Base-by-base conservation (phyloP, 37 sponge, comb jelly and placozoan genomes). In the Cliona cf. orientalis region DNA sequence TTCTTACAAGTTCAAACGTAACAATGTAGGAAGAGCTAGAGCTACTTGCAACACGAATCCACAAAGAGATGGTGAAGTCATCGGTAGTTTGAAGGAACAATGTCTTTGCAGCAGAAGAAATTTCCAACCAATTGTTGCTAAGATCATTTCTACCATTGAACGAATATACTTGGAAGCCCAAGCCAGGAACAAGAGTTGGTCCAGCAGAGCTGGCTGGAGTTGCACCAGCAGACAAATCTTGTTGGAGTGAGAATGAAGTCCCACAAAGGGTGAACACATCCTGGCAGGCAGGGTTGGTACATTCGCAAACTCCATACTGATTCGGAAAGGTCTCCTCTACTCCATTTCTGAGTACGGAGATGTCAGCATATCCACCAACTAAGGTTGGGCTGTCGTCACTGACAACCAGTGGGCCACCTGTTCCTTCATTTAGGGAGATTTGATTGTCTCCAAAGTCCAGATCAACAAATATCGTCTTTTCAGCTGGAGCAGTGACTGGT, bases 21-120 rank as follows among this genome's bases (percentile, higher is more conserved):
- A 75, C 21, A 14, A 88, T 46, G 44, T 88, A 88, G 1, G 57
- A 17, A 25, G 74, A 11, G 21, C 19, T 41, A n/a, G 60, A 39
- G 36, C 0, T 21, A 0, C n/a, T 21, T 3, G 74, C 76, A 3
- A 76, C 53, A 12, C 32, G 33, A 0, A 88, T 3, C 88, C 88
- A 88, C 34, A 81, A 53, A 2, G 88, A 88, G 6, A 80, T 58
- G 2, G 82, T 75, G 64, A 88, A 81, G 62, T 81, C 36, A 40
- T 88, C 78, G 22, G 81, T 69, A 0, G 46, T 39, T 35, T 6
- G 23, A 23, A 88, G 25, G 35, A 80, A 56, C 25, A 11, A 42
- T 22, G 41, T 21, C 32, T 76, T 69, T 4, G 57, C 17, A 2
- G 59, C 31, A 46, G 17, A 35, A 0, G 46, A 3, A 32, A 88